Base-by-base conservation (phyloP, 2,113 vertebrate genomes). In the Rhinopomastus cyanomelas region DNA sequence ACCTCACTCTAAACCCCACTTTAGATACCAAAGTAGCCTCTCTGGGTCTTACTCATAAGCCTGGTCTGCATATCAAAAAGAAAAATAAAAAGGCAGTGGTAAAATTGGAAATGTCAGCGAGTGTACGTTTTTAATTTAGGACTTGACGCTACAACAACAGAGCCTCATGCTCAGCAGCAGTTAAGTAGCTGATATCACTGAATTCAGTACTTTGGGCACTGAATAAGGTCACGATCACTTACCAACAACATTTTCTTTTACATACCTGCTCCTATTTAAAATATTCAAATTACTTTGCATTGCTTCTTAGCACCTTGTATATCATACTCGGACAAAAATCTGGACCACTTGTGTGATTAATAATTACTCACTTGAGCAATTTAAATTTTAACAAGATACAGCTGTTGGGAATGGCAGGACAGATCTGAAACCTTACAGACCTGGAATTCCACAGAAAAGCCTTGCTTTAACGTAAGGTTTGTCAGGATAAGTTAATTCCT, bases 1-100 rank as follows among this genome's bases (percentile, higher is more conserved):
- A 92, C 53, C 59, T 87, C 62, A 81, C 71, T 85, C 51, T 81
- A 93, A 93, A 81, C 25, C 9, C 42, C 25, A 55, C 61, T 82
- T 81, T 6, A 76, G 53, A 81, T 79, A 39, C 53, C 88, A 81
- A 92, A 95, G 36, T 46, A 94, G 48, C 53, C 55, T 73, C 66
- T 59, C 62, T 79, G 55, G 49, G 73, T 79, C 59, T 30, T 48
- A 55, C 49, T 18, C n/a, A 27, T 52, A 62, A 91, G 59, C 59
- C 59, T 73, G 26, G 29, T 65, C 22, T 81, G 32, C 69, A 90
- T 91, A 86, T 36, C 66, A n/a, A 62, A 76, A 90, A 87, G 26
- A 22, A 94, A 91, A 95, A 91, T 89, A 83, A 95, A 88, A 85
- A 68, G 74, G 42, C 48, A 84, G 42, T 17, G 30, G 44, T 77